Conservation (phyloP, 2,888 invertebrate species). For the Cephalotes varians region DNA sequence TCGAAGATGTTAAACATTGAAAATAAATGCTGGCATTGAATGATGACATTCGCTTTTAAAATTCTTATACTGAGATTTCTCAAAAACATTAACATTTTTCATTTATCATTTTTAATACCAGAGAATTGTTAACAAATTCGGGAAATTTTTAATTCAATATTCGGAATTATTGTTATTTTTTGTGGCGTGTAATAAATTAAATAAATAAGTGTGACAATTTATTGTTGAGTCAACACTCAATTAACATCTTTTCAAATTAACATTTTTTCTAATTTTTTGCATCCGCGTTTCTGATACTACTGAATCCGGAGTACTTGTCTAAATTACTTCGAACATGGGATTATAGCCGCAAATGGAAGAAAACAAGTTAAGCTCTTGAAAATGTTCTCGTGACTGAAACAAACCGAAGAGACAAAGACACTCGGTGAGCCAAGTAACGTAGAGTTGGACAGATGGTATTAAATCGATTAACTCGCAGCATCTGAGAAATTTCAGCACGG, state of each 20-base stretch:
- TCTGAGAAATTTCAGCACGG: slow-evolving; percentile 22
- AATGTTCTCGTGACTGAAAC: not conserved
- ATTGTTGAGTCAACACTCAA: not conserved
- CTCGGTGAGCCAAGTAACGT: not conserved
- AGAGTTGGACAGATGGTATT: slow-evolving; percentile 6
- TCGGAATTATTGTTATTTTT: not conserved
- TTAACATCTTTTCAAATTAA: too few species aligned
- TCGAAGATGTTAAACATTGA: not conserved
- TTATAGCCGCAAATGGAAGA: not conserved
- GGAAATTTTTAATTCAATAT: not conserved
- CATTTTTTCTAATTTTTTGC: not conserved
- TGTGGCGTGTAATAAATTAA: not conserved
- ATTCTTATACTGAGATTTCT: not conserved
- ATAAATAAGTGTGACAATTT: not conserved
- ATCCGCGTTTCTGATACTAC: not conserved
- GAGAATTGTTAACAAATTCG: not conserved
- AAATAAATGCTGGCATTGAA: not conserved
- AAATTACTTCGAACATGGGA: not conserved
- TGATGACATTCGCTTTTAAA: not conserved
- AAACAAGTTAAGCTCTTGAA: not conserved
- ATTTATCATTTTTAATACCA: not conserved
- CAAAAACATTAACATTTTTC: not conserved
- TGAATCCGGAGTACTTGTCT: not conserved
- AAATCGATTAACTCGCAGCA: slow-evolving; percentile 40
- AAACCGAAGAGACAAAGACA: slow-evolving; percentile 7